phyloP scores from a whole-genome alignment of 2,797 vertebrate species.

The Semotilus atromaculatus region DNA sequence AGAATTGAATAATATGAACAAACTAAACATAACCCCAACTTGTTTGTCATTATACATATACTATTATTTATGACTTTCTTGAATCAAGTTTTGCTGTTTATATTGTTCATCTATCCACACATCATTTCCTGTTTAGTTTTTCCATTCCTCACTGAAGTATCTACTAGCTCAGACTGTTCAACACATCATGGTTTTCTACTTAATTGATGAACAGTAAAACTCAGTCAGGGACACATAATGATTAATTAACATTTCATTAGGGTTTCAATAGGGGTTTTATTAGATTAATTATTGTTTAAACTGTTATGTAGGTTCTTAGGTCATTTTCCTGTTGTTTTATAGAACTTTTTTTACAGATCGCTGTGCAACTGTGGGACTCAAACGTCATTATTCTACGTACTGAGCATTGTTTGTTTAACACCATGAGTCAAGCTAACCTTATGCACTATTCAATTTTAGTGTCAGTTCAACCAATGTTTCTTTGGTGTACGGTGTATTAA shows the following conservation, averaged over 20 bases:
- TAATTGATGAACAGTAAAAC: slow-evolving; percentile 32
- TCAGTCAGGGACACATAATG: slow-evolving; percentile 12
- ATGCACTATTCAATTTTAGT: slow-evolving; percentile 74
- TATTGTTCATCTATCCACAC: background rate
- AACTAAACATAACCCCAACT: slow-evolving; percentile 13
- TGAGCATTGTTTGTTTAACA: background rate
- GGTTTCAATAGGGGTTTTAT: background rate
- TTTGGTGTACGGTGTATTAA: slow-evolving; percentile 91
- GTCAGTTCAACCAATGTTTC: slow-evolving; percentile 90
- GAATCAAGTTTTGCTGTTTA: background rate
- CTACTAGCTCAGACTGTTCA: background rate
- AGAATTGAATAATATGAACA: background rate
- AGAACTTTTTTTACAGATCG: background rate
- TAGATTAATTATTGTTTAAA: slow-evolving; percentile 21
- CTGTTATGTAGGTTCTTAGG: background rate
- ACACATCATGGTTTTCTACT: background rate
- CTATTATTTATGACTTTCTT: background rate
- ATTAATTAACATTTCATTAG: slow-evolving; percentile 24
- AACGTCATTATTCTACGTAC: background rate
- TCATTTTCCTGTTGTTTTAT: slow-evolving; percentile 10
- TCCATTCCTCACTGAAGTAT: slow-evolving; percentile 53
- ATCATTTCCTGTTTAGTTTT: slow-evolving; percentile 8
- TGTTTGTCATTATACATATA: background rate
- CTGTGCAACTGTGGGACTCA: background rate
- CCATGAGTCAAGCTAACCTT: background rate